Evolutionary conservation across 1,140 invertebrate genomes (phyloP).

Genomic region (Brachionus manjavacas): DNA sequence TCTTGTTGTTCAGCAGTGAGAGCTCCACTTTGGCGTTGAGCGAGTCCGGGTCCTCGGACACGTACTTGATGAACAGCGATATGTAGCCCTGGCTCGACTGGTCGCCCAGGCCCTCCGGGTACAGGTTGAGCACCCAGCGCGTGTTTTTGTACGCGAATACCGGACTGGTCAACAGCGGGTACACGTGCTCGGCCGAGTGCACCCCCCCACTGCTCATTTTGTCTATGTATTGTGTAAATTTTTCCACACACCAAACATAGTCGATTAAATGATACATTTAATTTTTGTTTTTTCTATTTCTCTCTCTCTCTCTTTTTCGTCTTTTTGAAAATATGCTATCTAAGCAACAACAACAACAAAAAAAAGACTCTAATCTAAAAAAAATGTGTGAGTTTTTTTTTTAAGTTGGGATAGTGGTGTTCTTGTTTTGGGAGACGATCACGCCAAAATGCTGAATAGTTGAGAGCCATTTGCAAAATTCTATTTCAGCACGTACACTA

Average conservation of each 20-base stretch:
- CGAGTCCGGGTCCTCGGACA: conserved; percentile 29
- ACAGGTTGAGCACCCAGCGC: conserved; percentile 36
- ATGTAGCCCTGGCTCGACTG: conserved; percentile 29
- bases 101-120: conserved; percentile 40
- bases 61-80: conserved; percentile 36
- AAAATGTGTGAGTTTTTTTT: no score
- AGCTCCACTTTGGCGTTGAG: conserved; percentile 38
- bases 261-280: conserved; percentile 42
- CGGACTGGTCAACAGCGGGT: conserved; percentile 28
- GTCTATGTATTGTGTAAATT: conserved; percentile 39
- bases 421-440: no score
- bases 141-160: conserved; percentile 36
- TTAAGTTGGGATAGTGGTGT: no score
- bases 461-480: no score
- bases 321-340: no score
- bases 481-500: no score
- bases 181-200: neutral
- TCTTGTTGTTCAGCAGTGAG: conserved; percentile 23
- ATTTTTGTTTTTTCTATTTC: neutral
- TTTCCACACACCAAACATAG: conserved; percentile 42
- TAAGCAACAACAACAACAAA: no score
- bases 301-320: no score
- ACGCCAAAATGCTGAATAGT: no score
- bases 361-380: no score
- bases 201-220: neutral